A percentile compares a stretch with the other conserved stretches of the same genome.
Evolutionary conservation across 1,140 invertebrate species (phyloP).

Genomic region (Harpegnathos saltator): DNA sequence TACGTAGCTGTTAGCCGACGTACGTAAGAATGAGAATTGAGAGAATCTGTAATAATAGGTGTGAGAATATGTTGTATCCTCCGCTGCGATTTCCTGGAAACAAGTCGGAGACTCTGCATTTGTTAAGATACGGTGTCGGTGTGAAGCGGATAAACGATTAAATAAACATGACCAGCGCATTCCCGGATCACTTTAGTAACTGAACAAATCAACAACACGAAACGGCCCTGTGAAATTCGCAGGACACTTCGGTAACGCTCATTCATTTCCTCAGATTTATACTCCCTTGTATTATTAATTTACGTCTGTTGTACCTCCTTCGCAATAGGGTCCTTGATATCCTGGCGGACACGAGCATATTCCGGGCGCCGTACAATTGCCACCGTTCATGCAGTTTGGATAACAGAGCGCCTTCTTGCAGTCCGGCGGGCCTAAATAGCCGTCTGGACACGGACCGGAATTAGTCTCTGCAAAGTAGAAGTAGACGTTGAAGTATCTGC

Average conservation of each 20-base stretch:
- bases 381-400: constrained; percentile 96
- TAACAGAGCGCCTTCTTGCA: constrained; percentile 96
- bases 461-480: constrained; percentile 90
- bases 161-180: background rate
- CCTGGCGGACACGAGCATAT: constrained; percentile 94
- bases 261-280: background rate
- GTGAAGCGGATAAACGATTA: too few species aligned
- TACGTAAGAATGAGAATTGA: background rate
- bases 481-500: background rate
- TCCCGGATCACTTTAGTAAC: too few species aligned
- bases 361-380: constrained; percentile 95
- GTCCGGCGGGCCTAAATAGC: constrained; percentile 94
- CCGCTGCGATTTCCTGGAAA: too few species aligned
- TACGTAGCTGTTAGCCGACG: background rate
- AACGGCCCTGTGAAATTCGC: too few species aligned
- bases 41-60: too few species aligned
- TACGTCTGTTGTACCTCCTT: constrained; percentile 88
- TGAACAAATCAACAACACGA: too few species aligned
- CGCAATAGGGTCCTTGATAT: constrained; percentile 96
- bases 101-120: background rate
- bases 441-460: constrained; percentile 95
- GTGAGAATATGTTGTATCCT: too few species aligned
- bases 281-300: background rate
- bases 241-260: too few species aligned
- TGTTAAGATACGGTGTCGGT: background rate